Percentiles rank a stretch among this genome's conserved stretches.
phyloP scores from a whole-genome alignment of 2,113 vertebrate genomes.

The Ranitomeya variabilis region DNA sequence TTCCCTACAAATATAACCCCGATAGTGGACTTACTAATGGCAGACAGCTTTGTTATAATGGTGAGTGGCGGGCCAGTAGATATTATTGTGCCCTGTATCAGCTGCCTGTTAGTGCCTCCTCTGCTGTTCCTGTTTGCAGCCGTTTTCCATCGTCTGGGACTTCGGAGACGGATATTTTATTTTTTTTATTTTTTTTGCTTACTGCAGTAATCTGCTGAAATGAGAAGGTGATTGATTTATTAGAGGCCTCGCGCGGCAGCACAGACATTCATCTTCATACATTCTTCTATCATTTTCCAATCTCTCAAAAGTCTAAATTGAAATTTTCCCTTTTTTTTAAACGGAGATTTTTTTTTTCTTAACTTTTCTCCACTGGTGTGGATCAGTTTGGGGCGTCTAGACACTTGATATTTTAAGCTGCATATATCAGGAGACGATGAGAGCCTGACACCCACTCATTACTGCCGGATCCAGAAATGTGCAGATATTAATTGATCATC shows the following conservation, averaged over 20 bases:
- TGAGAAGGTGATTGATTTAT: constrained; percentile 50
- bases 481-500: constrained; percentile 34
- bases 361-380: neutral
- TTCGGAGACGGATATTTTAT: too few species aligned
- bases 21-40: too few species aligned
- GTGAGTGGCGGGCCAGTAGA: too few species aligned
- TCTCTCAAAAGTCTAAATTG: constrained; percentile 42
- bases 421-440: constrained; percentile 38
- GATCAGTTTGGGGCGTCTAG: constrained; percentile 34
- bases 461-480: neutral
- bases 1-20: too few species aligned
- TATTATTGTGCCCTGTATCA: neutral
- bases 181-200: constrained; percentile 29
- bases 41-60: too few species aligned
- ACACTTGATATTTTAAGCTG: constrained; percentile 44
- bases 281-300: constrained; percentile 48
- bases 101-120: too few species aligned
- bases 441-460: constrained; percentile 17
- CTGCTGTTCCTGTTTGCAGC: neutral
- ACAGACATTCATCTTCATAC: constrained; percentile 52
- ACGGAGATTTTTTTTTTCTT: neutral
- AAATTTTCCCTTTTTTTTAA: neutral
- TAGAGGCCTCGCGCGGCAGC: neutral
- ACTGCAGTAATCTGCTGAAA: constrained; percentile 50
- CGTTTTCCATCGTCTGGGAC: neutral